Base-by-base conservation (phyloP, 2,113 vertebrate species). In the Pygoscelis adeliae region DNA sequence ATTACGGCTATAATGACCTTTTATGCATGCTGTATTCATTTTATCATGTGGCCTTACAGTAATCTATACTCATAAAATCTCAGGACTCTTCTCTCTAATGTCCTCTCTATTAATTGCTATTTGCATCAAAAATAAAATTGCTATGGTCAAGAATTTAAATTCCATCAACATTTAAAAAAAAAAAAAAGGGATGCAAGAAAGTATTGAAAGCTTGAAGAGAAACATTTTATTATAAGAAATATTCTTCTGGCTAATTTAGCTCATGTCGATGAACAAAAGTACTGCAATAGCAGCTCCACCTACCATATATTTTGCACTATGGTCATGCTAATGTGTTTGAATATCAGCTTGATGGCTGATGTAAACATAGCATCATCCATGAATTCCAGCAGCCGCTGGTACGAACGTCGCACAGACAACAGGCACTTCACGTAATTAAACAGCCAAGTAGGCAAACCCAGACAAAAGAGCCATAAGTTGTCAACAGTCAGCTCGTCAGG, bases 401-500 rank as follows among this genome's bases (percentile, higher is more conserved):
- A 49, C 0, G 25, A 38, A 44, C 3, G 0, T 29, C 3, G 3
- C 3, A 6, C 11, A 17, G 90, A 86, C 62, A 87, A 70, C 58
- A 88, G 38, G 61, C 89, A 96, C 87, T 93, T 71, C 96, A 97
- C 91, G 1, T 95, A 97, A 95, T 97, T 96, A 96, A 97, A 96
- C 94, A 95, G 89, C 80, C 94, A 97, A 97, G 93, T 69, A 84
- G 83, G 93, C 89, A 97, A 95, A 95, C 93, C 73, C 93, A 85
- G 91, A 87, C 89, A 83, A 83, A 95, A 92, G 70, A 95, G 49
- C 30, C 53, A 6, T 69, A 82, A 94, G 89, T 85, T 96, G 95
- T 91, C 89, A 89, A 16, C 93, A 96, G 84, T 6, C 84, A 69
- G 89, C 81, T 67, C 4, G 0, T 20, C 47, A 67, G 53, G 61